Evolutionary conservation across 2,888 invertebrate genomes (phyloP).

Genomic region (Eristalis pertinax): DNA sequence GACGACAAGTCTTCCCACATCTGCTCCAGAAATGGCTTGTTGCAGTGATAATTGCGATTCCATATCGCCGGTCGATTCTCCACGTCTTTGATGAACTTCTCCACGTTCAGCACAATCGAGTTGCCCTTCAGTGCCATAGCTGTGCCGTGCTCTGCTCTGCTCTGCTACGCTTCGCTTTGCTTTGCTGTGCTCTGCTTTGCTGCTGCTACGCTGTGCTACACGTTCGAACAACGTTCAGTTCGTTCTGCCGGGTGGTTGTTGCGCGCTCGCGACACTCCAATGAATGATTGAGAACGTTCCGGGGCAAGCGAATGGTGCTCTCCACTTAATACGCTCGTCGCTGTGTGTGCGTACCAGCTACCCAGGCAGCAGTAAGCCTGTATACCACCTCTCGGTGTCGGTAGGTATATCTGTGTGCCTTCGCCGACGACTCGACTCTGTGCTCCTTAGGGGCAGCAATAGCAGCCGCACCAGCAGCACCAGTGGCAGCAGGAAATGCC

Average conservation of each 20-base stretch:
- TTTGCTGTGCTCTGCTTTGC: not conserved
- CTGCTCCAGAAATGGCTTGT: constrained; percentile 81
- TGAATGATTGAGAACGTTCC: constrained; percentile 68
- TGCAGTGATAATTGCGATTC: constrained; percentile 81
- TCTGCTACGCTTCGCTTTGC: not conserved
- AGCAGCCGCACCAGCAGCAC: constrained; percentile 34
- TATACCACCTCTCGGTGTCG: constrained; percentile 30
- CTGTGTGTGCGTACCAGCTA: constrained; percentile 68
- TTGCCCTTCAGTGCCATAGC: constrained; percentile 79
- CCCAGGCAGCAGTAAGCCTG: constrained; percentile 58
- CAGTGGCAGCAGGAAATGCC: constrained; percentile 68
- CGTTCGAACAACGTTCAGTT: not conserved
- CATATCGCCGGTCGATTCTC: constrained; percentile 81
- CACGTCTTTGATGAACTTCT: constrained; percentile 81
- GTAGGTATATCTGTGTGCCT: constrained; percentile 40
- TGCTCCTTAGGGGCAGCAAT: constrained; percentile 68
- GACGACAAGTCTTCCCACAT: constrained; percentile 81
- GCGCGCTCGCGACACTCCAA: constrained; percentile 69
- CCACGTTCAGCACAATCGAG: constrained; percentile 80
- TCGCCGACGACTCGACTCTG: not conserved
- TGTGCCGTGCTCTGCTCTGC: constrained; percentile 11
- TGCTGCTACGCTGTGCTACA: not conserved
- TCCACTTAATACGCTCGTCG: constrained; percentile 62
- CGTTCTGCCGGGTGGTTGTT: constrained; percentile 54
- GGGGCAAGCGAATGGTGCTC: constrained; percentile 46